Evolutionary conservation across 2,113 vertebrate genomes (phyloP).

Genomic region (Grantiella picta): DNA sequence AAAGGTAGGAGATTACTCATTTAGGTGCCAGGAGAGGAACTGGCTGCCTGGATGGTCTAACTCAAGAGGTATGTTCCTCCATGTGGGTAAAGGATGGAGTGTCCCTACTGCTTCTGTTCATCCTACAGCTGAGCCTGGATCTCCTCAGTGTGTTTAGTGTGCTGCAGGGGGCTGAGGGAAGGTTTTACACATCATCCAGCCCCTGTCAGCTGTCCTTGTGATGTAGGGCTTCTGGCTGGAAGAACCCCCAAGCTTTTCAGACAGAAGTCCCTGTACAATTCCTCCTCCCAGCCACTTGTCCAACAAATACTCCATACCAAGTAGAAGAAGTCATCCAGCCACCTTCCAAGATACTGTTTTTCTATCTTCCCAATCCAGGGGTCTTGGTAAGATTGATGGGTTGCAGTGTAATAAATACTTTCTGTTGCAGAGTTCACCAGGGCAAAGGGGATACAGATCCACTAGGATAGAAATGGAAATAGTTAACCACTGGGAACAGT

Average conservation of each 20-base stretch:
- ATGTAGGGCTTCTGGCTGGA: background rate
- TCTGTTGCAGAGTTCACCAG: slow-evolving; percentile 66
- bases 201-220: background rate
- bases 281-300: background rate
- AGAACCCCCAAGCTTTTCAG: background rate
- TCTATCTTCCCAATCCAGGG: slow-evolving; percentile 75
- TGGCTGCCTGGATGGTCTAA: background rate
- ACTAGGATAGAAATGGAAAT: slow-evolving; percentile 44
- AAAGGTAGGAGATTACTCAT: background rate
- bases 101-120: background rate
- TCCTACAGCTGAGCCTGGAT: background rate
- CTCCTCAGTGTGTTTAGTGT: background rate
- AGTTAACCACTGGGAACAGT: background rate
- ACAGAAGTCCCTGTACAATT: rapidly evolving
- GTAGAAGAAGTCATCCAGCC: slow-evolving; percentile 73
- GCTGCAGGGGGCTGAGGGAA: background rate
- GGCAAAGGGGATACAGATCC: slow-evolving; percentile 76
- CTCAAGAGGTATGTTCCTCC: background rate
- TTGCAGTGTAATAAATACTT: slow-evolving; percentile 61
- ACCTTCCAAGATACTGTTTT: slow-evolving; percentile 64
- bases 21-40: background rate
- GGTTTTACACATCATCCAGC: background rate
- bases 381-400: slow-evolving; percentile 42
- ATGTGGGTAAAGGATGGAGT: background rate
- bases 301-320: slow-evolving; percentile 60